These are phyloP conservation scores for Podarcis lilfordi DNA, from an alignment of 2,797 vertebrate genomes.

Conservation along the genomic window DNA sequence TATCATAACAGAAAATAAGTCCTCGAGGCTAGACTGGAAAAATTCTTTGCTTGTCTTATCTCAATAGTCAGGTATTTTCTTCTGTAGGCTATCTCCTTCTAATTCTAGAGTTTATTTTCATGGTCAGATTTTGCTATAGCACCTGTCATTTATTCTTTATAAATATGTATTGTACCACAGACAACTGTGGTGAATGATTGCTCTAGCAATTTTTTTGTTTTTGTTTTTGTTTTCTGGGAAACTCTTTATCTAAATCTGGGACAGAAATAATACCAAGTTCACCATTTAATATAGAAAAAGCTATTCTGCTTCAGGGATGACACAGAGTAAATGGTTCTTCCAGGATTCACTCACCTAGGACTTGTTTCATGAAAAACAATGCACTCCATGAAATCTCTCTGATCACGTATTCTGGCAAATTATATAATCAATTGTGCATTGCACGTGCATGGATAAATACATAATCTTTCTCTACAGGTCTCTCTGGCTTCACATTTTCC, in stretches of 20 bases:
- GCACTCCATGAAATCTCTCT: neutral
- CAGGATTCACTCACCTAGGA: neutral
- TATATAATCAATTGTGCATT: neutral
- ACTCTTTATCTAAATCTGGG: neutral
- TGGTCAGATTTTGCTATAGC: neutral
- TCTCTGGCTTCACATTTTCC: neutral
- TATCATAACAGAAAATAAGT: neutral
- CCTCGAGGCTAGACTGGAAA: too few species aligned
- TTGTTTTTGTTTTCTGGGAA: neutral
- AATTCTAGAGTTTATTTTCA: neutral
- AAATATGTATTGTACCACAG: neutral
- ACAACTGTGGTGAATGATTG: neutral
- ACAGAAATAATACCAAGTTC: neutral
- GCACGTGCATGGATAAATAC: neutral
- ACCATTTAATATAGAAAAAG: neutral
- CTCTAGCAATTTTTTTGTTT: neutral
- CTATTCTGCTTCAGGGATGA: neutral
- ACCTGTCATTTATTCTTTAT: neutral
- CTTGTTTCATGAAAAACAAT: neutral
- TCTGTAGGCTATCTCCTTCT: neutral
- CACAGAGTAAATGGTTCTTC: neutral
- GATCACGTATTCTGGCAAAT: neutral
- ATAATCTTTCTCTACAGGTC: neutral
- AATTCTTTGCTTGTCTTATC: neutral
- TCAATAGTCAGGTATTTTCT: neutral